Percentiles rank a stretch among this genome's conserved stretches.
Evolutionary conservation across 2,888 invertebrate species (phyloP).

Genomic region (Polyommatus icarus): DNA sequence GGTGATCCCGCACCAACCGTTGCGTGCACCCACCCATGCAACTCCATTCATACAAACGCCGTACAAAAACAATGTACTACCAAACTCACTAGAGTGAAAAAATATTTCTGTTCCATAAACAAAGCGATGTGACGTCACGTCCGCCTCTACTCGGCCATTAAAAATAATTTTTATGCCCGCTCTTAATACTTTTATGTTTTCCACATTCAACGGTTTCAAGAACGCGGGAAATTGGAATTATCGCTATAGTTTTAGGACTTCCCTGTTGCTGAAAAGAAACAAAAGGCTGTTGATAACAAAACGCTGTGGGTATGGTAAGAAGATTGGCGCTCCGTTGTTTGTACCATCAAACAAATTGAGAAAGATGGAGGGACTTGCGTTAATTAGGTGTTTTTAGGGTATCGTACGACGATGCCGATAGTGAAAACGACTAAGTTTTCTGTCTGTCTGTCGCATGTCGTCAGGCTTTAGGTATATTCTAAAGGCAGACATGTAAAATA

Average conservation of each 20-base stretch:
- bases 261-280: background rate
- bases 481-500: too few species aligned
- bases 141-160: conserved; percentile 23
- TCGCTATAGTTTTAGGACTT: conserved; percentile 11
- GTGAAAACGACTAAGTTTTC: too few species aligned
- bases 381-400: too few species aligned
- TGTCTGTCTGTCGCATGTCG: too few species aligned
- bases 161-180: conserved; percentile 26
- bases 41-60: conserved; percentile 47
- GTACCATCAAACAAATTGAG: background rate
- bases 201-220: conserved; percentile 9
- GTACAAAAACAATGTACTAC: conserved; percentile 37
- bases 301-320: background rate
- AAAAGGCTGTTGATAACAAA: background rate
- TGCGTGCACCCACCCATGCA: conserved; percentile 47
- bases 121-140: conserved; percentile 19
- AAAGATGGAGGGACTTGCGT: too few species aligned
- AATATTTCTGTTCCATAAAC: conserved; percentile 34
- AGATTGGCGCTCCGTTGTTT: background rate
- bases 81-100: conserved; percentile 39
- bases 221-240: conserved; percentile 21
- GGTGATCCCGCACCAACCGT: conserved; percentile 43
- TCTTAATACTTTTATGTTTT: conserved; percentile 20
- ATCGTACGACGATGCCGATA: too few species aligned
- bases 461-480: too few species aligned